Base-by-base conservation (phyloP, 2,888 invertebrate genomes). In the Acheta domesticus region DNA sequence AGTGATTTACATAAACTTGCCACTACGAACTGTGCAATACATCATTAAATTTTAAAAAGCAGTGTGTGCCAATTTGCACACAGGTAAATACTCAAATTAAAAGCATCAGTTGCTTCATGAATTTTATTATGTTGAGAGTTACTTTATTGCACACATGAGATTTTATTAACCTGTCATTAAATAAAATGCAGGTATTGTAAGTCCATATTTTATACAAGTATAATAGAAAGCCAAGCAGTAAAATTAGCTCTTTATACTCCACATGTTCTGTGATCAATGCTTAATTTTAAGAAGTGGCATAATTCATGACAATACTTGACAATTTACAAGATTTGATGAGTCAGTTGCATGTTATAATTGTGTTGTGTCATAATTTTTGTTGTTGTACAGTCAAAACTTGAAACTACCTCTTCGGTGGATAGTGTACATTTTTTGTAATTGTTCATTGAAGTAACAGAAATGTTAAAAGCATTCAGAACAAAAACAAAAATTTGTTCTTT, bases 211-310 rank as follows among this genome's bases (percentile, higher is more conserved):
- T 62, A 62, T 19, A 62, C 62, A 62, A n/a, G 16, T 19, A 62
- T 62, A 62, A 19, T 19, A 62, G 62, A 19, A n/a, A 62, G n/a
- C n/a, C 36, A 36, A 36, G 36, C 36, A 36, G 62, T 62, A 62
- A 14, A 62, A 62, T 62, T 62, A 62, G 62, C 62, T 62, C 16
- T 62, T 62, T 62, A 62, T 62, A 62, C 62, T 62, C 62, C 62
- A 62, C n/a, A 62, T n/a, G n/a, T 62, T 62, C 62, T 62, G 62
- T 62, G 62, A 62, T 62, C 16, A 62, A 62, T 14, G n/a, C n/a
- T 62, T 62, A n/a, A 62, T 62, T 62, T 62, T 62, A 62, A 62
- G 62, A 62, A 62, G 62, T 19, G 36, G 36, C 36, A 36, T 36
- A 36, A 36, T 36, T 36, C 36, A 36, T 36, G 62, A 62, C 62